phyloP scores from a whole-genome alignment of 2,888 invertebrate species.

The Priocnemis perturbator region DNA sequence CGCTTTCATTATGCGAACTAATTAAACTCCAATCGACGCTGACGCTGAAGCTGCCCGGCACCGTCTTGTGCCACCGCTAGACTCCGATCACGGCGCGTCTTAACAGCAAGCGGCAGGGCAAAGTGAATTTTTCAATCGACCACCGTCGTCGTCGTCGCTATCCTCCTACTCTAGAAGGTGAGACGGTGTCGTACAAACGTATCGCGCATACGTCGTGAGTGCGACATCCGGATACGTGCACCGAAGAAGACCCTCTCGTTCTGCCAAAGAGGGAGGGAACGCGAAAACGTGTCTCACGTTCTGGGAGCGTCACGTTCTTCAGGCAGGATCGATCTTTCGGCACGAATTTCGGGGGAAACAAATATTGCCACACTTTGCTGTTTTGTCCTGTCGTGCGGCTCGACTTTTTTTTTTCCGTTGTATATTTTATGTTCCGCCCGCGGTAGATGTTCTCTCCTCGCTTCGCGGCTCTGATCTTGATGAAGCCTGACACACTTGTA shows the following conservation, averaged over 20 bases:
- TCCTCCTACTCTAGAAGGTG: no score
- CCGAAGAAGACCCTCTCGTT: not conserved
- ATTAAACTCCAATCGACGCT: conserved; percentile 69
- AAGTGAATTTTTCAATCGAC: not conserved
- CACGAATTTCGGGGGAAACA: no score
- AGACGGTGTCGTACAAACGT: no score
- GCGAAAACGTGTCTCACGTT: conserved; percentile 28
- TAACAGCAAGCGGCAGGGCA: no score
- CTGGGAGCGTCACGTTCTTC: conserved; percentile 30
- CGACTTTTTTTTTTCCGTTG: no score
- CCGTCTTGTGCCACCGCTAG: conserved; percentile 26
- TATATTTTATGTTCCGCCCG: no score
- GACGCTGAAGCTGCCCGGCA: conserved; percentile 48
- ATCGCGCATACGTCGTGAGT: conserved; percentile 23
- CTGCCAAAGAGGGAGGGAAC: conserved; percentile 9
- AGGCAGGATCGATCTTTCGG: conserved; percentile 11
- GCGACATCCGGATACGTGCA: conserved; percentile 34
- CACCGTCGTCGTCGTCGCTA: conserved; percentile 22
- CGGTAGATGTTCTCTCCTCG: no score
- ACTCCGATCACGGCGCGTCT: conserved; percentile 14
- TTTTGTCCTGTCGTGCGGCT: no score
- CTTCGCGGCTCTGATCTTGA: no score
- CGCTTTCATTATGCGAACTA: conserved; percentile 70
- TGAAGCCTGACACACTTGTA: no score
- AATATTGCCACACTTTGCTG: no score